Percentiles rank a stretch among this genome's conserved stretches.
Conservation (phyloP, 2,888 invertebrate species). For the Onthophagus sagittarius region DNA sequence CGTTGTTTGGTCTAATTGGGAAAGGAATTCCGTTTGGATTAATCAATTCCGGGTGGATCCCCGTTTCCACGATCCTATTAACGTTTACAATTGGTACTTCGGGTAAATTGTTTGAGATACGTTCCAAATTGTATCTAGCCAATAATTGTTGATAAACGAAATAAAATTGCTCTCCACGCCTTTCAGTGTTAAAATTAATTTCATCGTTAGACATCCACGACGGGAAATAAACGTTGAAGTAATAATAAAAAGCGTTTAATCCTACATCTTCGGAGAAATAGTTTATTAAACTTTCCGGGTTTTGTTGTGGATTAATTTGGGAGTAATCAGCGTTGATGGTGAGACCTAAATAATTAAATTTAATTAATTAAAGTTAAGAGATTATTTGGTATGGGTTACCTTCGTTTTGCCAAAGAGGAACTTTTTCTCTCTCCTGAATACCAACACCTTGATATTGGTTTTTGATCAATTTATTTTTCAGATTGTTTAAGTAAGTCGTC, state of each 20-base stretch:
- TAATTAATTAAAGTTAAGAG: neutral
- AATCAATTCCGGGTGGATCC: constrained; percentile 61
- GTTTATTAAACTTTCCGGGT: constrained; percentile 53
- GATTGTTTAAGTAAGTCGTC: neutral
- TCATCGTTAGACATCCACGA: constrained; percentile 59
- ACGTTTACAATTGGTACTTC: constrained; percentile 59
- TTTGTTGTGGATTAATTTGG: constrained; percentile 45
- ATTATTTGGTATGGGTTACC: neutral
- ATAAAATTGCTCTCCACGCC: constrained; percentile 63
- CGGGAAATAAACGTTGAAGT: constrained; percentile 59
- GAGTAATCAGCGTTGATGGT: constrained; percentile 63
- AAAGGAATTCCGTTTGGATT: constrained; percentile 64
- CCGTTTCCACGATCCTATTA: constrained; percentile 53
- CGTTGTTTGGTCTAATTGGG: constrained; percentile 59
- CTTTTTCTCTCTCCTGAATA: neutral
- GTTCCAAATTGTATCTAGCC: constrained; percentile 71
- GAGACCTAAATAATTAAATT: constrained; percentile 14
- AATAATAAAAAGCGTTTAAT: constrained; percentile 63
- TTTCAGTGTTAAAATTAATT: constrained; percentile 53
- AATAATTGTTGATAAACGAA: constrained; percentile 65
- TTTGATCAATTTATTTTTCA: neutral
- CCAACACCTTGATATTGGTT: neutral
- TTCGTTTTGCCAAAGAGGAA: neutral
- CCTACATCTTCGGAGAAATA: constrained; percentile 74
- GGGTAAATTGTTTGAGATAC: constrained; percentile 66